Percentiles rank a stretch among this genome's conserved stretches.
Evolutionary conservation across 2,797 vertebrate genomes (phyloP).

Genomic region (Gorsachius magnificus): DNA sequence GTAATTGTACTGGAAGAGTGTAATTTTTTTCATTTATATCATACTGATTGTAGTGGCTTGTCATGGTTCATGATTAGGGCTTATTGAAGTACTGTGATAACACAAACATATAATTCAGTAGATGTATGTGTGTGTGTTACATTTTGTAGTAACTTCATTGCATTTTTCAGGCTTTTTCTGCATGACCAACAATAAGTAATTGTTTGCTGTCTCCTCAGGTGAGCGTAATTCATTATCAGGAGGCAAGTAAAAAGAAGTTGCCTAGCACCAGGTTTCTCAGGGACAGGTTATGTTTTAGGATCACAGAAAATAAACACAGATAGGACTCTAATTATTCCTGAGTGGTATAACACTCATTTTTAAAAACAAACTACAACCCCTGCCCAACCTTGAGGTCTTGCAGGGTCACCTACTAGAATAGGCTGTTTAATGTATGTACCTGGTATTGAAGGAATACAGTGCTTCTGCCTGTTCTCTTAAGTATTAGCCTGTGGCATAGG

Average conservation of each 20-base stretch:
- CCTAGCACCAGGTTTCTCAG: not conserved
- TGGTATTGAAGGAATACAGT: not conserved
- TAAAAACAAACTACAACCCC: not conserved
- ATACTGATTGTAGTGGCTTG: not conserved
- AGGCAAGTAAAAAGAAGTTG: not conserved
- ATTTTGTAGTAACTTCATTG: not conserved
- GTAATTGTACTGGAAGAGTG: not conserved
- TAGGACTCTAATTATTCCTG: not conserved
- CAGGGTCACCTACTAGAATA: not conserved
- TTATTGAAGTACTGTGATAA: not conserved
- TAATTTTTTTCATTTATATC: not conserved
- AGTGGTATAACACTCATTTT: not conserved
- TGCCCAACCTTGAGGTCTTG: not conserved
- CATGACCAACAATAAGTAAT: not conserved
- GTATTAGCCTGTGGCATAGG: too few relatives aligned
- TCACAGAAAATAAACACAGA: not conserved
- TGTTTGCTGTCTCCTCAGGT: not conserved
- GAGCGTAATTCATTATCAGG: not conserved
- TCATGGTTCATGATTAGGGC: not conserved
- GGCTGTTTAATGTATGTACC: not conserved
- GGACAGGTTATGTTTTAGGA: not conserved
- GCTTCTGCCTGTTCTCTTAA: not conserved
- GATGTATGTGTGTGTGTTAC: not conserved
- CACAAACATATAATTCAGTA: not conserved
- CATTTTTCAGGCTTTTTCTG: not conserved